Evolutionary conservation across 2,113 vertebrate genomes (phyloP).

Genomic region (Leptosomus discolor): DNA sequence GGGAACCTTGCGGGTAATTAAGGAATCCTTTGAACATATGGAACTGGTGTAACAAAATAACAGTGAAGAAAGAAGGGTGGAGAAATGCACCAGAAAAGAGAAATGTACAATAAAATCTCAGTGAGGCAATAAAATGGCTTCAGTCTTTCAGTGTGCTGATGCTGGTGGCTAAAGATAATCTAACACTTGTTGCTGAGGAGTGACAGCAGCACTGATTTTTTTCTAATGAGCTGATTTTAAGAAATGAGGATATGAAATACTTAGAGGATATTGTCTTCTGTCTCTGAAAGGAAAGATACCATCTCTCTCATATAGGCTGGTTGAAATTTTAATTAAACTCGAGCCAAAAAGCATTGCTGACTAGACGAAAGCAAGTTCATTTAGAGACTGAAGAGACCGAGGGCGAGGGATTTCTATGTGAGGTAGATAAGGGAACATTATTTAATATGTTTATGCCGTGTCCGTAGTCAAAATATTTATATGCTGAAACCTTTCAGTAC

Average conservation of each 20-base stretch:
- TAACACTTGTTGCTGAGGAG: constrained; percentile 61
- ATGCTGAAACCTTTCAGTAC: background rate
- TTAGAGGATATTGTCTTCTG: constrained; percentile 65
- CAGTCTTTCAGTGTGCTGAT: background rate
- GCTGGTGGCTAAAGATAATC: constrained; percentile 53
- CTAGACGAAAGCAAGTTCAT: constrained; percentile 30
- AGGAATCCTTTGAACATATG: background rate
- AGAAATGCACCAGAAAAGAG: background rate
- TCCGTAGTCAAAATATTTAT: background rate
- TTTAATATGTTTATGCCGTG: constrained; percentile 15
- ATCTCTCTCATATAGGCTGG: constrained; percentile 37
- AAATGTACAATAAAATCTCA: background rate
- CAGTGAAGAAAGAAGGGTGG: background rate
- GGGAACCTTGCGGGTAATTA: background rate
- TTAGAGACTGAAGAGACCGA: background rate
- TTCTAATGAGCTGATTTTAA: constrained; percentile 67
- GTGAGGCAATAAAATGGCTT: constrained; percentile 2
- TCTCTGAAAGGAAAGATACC: constrained; percentile 52
- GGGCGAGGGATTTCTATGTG: background rate
- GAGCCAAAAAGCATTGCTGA: constrained; percentile 47
- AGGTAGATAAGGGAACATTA: constrained; percentile 38
- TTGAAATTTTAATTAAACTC: constrained; percentile 65
- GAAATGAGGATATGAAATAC: constrained; percentile 61
- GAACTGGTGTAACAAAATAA: background rate
- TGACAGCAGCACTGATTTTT: too few species aligned